Conservation (phyloP, 2,888 invertebrate genomes). For the Thelaira solivaga region DNA sequence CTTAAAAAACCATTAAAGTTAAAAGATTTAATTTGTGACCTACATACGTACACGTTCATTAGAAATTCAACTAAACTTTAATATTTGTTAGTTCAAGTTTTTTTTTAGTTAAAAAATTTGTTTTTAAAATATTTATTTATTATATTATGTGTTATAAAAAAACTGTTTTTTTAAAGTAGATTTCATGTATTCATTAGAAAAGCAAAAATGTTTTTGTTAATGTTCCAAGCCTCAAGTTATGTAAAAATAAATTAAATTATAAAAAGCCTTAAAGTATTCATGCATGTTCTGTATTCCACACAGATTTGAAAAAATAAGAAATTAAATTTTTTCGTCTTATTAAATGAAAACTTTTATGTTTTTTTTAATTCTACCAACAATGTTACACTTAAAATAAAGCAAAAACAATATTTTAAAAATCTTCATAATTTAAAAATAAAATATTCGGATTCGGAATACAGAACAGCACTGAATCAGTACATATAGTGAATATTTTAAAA, state of each 20-base stretch:
- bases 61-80: constrained; percentile 18
- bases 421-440: too few relatives aligned
- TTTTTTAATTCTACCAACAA: too few relatives aligned
- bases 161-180: too few relatives aligned
- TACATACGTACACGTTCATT: constrained; percentile 8
- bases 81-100: neutral
- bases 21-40: neutral
- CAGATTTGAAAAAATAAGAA: too few relatives aligned
- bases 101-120: neutral
- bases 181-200: neutral
- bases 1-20: neutral
- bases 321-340: too few relatives aligned
- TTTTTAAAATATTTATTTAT: neutral
- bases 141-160: neutral
- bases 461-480: too few relatives aligned
- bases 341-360: neutral
- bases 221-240: neutral
- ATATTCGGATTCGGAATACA: too few relatives aligned
- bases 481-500: too few relatives aligned
- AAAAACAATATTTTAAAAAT: too few relatives aligned
- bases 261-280: neutral
- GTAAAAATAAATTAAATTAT: neutral
- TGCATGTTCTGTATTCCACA: too few relatives aligned
- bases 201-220: neutral
- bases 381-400: too few relatives aligned